Evolutionary conservation across 2,113 vertebrate species (phyloP).

Genomic region (Xenopus borealis): DNA sequence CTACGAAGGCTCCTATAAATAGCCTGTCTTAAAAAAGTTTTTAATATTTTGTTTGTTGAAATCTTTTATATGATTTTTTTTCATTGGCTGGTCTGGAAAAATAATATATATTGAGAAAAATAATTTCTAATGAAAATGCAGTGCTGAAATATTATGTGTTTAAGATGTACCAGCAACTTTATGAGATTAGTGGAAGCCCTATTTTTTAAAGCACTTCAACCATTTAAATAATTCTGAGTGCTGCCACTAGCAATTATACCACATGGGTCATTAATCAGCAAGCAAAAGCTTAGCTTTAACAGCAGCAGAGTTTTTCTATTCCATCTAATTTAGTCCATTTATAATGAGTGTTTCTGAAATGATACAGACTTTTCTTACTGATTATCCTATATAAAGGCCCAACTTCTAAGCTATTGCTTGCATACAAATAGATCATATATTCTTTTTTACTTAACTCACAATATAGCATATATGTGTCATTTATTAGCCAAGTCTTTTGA

Average conservation of each 20-base stretch:
- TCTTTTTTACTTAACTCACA: too few species aligned
- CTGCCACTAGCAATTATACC: slow-evolving; percentile 40
- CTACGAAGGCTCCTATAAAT: too few species aligned
- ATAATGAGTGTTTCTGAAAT: slow-evolving; percentile 28
- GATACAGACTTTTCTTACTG: slow-evolving; percentile 22
- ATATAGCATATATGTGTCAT: too few species aligned
- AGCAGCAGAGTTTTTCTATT: slow-evolving; percentile 18
- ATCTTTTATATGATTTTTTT: neutral
- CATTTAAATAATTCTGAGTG: slow-evolving; percentile 32
- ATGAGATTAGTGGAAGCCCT: slow-evolving; percentile 13
- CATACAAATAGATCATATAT: neutral
- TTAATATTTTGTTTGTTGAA: too few species aligned
- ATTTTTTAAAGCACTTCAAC: slow-evolving; percentile 21
- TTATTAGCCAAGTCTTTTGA: too few species aligned
- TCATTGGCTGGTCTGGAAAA: slow-evolving; percentile 7
- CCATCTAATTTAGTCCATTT: slow-evolving; percentile 34
- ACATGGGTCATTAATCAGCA: slow-evolving; percentile 36
- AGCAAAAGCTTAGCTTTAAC: slow-evolving; percentile 28
- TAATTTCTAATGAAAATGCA: slow-evolving; percentile 24
- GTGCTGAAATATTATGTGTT: slow-evolving; percentile 6
- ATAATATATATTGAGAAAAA: slow-evolving; percentile 11
- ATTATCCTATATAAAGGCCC: slow-evolving; percentile 23
- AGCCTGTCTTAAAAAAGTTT: too few species aligned
- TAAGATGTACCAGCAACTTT: slow-evolving; percentile 30
- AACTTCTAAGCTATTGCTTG: neutral